A percentile compares a stretch with the other conserved stretches of the same genome.
Evolutionary conservation across 2,888 invertebrate species (phyloP).

Genomic region (Phaonia tiefii): DNA sequence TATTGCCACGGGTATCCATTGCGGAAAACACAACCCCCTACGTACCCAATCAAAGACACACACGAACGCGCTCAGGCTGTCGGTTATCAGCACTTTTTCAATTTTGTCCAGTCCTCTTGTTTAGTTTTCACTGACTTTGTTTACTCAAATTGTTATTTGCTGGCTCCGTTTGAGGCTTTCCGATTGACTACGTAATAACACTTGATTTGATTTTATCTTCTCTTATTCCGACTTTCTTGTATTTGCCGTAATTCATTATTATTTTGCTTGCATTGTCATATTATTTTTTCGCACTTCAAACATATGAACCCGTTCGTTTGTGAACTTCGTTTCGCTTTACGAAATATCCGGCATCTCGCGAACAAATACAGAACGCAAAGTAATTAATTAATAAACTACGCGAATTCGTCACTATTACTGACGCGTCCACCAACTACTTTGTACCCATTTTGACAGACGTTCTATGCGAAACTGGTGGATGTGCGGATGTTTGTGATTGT

Average conservation of each 20-base stretch:
- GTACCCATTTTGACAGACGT: conserved; percentile 45
- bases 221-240: neutral
- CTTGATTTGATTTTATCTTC: neutral
- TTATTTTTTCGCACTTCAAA: no score
- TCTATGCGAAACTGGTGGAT: conserved; percentile 23
- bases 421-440: conserved; percentile 1
- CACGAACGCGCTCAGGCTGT: no score
- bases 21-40: conserved; percentile 12
- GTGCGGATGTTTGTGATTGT: neutral
- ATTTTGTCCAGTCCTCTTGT: no score
- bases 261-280: neutral
- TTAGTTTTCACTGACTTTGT: no score
- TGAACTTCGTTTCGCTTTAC: conserved; percentile 42
- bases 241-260: neutral
- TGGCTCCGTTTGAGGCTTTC: neutral
- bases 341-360: conserved; percentile 22
- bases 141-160: conserved; percentile 20
- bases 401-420: neutral
- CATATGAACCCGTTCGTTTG: conserved; percentile 41
- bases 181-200: conserved; percentile 54
- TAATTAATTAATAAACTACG: neutral
- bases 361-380: neutral
- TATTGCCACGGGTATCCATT: conserved; percentile 36
- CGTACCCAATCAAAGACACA: conserved; percentile 5
- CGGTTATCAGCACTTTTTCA: no score